Percentiles rank a stretch among this genome's conserved stretches.
Evolutionary conservation across 2,797 vertebrate species (phyloP).

Genomic region (Euphonia xanthogaster): DNA sequence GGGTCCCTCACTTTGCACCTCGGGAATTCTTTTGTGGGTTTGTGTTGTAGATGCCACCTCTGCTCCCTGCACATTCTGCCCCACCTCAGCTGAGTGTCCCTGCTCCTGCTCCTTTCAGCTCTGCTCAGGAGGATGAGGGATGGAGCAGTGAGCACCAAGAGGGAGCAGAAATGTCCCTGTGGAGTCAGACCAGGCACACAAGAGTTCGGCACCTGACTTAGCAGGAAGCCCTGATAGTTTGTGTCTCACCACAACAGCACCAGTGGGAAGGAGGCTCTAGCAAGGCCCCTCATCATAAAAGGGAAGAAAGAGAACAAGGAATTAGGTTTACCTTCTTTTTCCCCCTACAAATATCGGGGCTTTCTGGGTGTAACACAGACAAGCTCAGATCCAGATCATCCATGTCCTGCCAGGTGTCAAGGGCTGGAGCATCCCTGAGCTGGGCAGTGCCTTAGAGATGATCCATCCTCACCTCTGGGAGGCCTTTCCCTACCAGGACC

Average conservation of each 20-base stretch:
- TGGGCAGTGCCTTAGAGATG: not conserved
- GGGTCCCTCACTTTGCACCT: not conserved
- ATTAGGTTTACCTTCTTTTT: not conserved
- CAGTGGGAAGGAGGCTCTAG: not conserved
- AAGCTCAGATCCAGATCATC: not conserved
- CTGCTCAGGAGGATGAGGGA: not conserved
- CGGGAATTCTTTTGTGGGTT: not conserved
- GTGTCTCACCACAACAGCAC: not conserved
- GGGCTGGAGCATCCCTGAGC: not conserved
- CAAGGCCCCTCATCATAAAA: not conserved
- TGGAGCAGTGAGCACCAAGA: not conserved
- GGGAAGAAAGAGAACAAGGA: not conserved
- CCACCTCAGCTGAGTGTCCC: not conserved
- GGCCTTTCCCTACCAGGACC: no score
- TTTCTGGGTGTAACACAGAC: not conserved
- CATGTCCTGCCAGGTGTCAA: not conserved
- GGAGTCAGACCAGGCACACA: not conserved
- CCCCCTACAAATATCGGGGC: not conserved
- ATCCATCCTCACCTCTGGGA: not conserved
- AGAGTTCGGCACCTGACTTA: not conserved
- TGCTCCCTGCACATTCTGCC: not conserved
- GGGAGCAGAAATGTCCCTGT: not conserved
- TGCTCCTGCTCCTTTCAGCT: not conserved
- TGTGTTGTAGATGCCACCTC: not conserved
- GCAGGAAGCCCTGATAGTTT: not conserved